These are phyloP conservation scores for Elegia similella DNA, from an alignment of 2,888 invertebrate species.

Conservation along the genomic window DNA sequence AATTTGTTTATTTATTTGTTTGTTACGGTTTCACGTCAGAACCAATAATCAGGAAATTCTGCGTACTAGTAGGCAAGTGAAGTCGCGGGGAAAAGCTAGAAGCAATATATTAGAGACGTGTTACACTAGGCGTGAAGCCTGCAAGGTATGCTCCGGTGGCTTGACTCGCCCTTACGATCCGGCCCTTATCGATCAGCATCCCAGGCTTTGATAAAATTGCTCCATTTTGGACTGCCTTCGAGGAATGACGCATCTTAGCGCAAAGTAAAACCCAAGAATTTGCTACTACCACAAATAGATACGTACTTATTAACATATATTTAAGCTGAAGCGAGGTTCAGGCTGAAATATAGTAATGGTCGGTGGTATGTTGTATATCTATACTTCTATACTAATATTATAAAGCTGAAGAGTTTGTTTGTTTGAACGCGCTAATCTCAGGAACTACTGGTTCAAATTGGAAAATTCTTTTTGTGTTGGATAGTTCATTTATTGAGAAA, in stretches of 20 bases:
- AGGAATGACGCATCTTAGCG: neutral
- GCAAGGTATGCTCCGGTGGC: neutral
- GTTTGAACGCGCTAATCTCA: too few species aligned
- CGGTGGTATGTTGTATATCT: too few species aligned
- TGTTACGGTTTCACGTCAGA: slow-evolving; percentile 25
- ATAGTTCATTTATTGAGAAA: too few species aligned
- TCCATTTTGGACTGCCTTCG: neutral
- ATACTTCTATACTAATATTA: too few species aligned
- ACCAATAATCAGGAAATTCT: too few species aligned
- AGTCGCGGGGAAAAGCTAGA: neutral
- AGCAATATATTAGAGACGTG: neutral
- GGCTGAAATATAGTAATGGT: too few species aligned
- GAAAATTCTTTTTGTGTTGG: too few species aligned
- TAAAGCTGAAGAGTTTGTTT: too few species aligned
- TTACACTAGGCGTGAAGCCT: neutral
- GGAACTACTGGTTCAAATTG: too few species aligned
- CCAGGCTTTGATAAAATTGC: slow-evolving; percentile 3
- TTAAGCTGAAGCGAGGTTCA: too few species aligned
- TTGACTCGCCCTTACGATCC: slow-evolving; percentile 1
- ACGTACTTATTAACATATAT: neutral
- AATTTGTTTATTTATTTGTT: too few species aligned
- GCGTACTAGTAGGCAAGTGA: too few species aligned
- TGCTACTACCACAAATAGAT: neutral
- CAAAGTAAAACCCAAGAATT: neutral
- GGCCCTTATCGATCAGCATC: slow-evolving; percentile 10